Conservation (phyloP, 2,797 vertebrate species). For the Eremophila alpestris region DNA sequence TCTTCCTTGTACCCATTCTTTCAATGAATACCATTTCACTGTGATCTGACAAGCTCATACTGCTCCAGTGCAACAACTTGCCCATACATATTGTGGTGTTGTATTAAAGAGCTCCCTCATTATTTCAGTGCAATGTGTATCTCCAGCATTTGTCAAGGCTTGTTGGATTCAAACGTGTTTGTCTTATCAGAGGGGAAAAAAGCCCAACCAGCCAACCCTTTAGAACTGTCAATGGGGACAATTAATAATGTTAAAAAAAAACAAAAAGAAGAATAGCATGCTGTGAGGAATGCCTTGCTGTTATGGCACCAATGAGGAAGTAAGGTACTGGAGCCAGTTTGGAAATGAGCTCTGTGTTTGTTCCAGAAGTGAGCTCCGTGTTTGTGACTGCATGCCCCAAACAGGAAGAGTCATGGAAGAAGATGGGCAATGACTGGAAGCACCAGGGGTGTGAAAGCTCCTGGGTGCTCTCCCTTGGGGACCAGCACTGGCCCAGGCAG, state of each 20-base stretch:
- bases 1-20: slow-evolving; percentile 49
- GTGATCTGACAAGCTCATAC: slow-evolving; percentile 42
- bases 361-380: not conserved
- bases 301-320: not conserved
- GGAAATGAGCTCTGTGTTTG: not conserved
- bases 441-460: not conserved
- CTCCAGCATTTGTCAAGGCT: slow-evolving; percentile 71
- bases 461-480: not conserved
- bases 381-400: not conserved
- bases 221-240: slow-evolving; percentile 49
- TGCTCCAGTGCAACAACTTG: slow-evolving; percentile 46
- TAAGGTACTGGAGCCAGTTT: not conserved
- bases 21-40: not conserved
- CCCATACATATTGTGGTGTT: slow-evolving; percentile 58
- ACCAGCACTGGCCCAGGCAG: not conserved
- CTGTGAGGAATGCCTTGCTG: not conserved
- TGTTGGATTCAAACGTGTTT: slow-evolving; percentile 43
- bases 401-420: accelerated
- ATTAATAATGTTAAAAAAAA: slow-evolving; percentile 29
- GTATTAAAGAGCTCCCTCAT: slow-evolving; percentile 51
- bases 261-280: not conserved
- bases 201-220: slow-evolving; percentile 38
- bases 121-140: slow-evolving; percentile 21
- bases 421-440: not conserved
- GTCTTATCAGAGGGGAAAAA: slow-evolving; percentile 36